Evolutionary conservation across 1,140 invertebrate genomes (phyloP).

Genomic region (Heterodera schachtii): DNA sequence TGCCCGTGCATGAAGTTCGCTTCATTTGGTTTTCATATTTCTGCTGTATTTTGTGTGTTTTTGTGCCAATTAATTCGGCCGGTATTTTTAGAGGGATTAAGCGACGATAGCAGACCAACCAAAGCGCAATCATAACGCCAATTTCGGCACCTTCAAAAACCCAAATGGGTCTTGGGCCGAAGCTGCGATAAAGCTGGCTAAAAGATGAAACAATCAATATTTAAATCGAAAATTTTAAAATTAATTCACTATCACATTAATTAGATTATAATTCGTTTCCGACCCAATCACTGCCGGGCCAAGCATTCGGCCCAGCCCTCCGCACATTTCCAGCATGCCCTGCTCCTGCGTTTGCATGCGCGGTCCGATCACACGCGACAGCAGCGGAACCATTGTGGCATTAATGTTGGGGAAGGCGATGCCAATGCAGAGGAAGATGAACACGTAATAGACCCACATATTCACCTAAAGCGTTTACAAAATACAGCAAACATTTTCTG

Average conservation of each 20-base stretch:
- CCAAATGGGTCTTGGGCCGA: constrained; percentile 36
- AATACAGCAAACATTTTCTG: no score
- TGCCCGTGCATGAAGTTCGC: not conserved
- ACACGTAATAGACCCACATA: constrained; percentile 44
- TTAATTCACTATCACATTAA: not conserved
- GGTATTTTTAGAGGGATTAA: constrained; percentile 20
- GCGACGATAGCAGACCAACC: constrained; percentile 20
- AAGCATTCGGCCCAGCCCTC: constrained; percentile 26
- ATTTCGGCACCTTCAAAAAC: constrained; percentile 27
- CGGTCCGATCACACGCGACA: constrained; percentile 48
- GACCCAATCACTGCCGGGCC: constrained; percentile 30
- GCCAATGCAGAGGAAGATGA: constrained; percentile 35
- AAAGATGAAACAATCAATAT: not conserved
- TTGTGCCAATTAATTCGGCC: constrained; percentile 13
- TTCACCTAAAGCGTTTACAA: constrained; percentile 22
- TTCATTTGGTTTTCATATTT: not conserved
- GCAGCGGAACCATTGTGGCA: constrained; percentile 43
- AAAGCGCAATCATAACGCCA: constrained; percentile 22
- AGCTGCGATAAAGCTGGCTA: constrained; percentile 23
- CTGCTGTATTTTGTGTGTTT: not conserved
- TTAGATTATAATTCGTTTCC: not conserved
- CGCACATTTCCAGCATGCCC: constrained; percentile 42
- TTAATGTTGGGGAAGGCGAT: constrained; percentile 45
- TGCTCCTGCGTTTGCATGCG: constrained; percentile 41
- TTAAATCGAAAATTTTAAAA: constrained; percentile 7